Base-by-base conservation (phyloP, 1,140 invertebrate genomes). In the Magallana ariakensis region DNA sequence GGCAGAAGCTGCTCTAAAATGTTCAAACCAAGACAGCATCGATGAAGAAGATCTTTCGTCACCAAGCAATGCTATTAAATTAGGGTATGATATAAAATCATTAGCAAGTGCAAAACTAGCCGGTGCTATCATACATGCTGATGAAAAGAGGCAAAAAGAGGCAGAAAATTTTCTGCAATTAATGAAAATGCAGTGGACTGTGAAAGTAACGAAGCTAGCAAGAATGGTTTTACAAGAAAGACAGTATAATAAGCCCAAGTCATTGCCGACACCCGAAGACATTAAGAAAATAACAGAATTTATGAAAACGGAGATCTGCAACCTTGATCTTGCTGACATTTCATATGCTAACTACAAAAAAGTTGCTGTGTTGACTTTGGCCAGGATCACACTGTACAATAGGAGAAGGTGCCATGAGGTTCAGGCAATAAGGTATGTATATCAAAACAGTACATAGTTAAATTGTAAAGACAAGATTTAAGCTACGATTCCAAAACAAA, bases 11-110 rank as follows among this genome's bases (percentile, higher is more conserved):
- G 85, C 89, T 66, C 60, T 90, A 16, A 19, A 56, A 15, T 88
- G 83, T 57, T 82, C 54, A 15, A 70, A 84, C 15, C 86, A 56
- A 85, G 19, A 75, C 19, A 60, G 62, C 15, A 83, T 86, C 81
- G 90, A 89, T 86, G 88, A 87, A 55, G 90, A 90, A 15, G 88
- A 90, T 11, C 62, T 90, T n/a, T 83, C 84, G 58, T 80, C 84
- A 11, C 90, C 90, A n/a, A 87, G 83, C 56, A 90, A 89, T 80
- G 84, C 58, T 55, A 57, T 90, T 2, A 89, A 90, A 26, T 26
- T 90, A 19, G 85, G 87, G 19, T 88, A 88, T 83, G 90, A 90
- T 81, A 75, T 90, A 0, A 75, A 57, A 80, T 54, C 87, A 57
- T 26, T 89, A 66, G 66, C 85, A n/a, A 75, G 60, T 13, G 80